These are phyloP conservation scores for Coremacera marginata DNA, from an alignment of 2,888 invertebrate species.

Conservation along the genomic window DNA sequence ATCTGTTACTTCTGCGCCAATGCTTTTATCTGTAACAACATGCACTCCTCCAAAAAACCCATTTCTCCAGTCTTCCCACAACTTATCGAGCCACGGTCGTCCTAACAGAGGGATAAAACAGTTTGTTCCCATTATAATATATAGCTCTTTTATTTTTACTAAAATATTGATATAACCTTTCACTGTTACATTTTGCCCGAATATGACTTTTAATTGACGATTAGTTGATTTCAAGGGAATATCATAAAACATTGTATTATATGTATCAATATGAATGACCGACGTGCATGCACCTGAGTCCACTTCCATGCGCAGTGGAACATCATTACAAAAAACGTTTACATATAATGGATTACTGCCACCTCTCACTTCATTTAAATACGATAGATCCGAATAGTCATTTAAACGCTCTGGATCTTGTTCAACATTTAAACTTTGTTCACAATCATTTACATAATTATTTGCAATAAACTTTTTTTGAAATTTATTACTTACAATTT, in stretches of 20 bases:
- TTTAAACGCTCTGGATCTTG: background rate
- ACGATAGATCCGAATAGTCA: background rate
- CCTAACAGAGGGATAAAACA: slow-evolving; percentile 49
- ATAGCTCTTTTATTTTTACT: slow-evolving; percentile 4
- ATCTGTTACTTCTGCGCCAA: background rate
- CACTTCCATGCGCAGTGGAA: slow-evolving; percentile 12
- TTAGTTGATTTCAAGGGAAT: background rate
- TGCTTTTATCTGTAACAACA: slow-evolving; percentile 18
- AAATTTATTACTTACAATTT: background rate
- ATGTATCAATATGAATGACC: slow-evolving; percentile 24
- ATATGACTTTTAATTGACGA: slow-evolving; percentile 23
- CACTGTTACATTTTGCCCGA: slow-evolving; percentile 24
- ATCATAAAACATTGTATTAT: slow-evolving; percentile 4
- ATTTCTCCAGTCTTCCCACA: slow-evolving; percentile 43
- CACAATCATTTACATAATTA: background rate
- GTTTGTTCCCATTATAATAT: slow-evolving; percentile 42
- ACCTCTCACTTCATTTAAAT: background rate
- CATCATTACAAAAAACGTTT: slow-evolving; percentile 4
- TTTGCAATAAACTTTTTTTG: background rate
- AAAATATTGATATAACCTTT: slow-evolving; percentile 19
- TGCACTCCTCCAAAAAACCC: slow-evolving; percentile 18
- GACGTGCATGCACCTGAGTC: slow-evolving; percentile 31
- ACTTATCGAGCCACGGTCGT: slow-evolving; percentile 44
- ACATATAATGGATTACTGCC: slow-evolving; percentile 15
- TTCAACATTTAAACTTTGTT: background rate